Evolutionary conservation across 2,797 vertebrate species (phyloP), one percentile per base, ranked within the genome.

Genomic region (Lacerta agilis): DNA sequence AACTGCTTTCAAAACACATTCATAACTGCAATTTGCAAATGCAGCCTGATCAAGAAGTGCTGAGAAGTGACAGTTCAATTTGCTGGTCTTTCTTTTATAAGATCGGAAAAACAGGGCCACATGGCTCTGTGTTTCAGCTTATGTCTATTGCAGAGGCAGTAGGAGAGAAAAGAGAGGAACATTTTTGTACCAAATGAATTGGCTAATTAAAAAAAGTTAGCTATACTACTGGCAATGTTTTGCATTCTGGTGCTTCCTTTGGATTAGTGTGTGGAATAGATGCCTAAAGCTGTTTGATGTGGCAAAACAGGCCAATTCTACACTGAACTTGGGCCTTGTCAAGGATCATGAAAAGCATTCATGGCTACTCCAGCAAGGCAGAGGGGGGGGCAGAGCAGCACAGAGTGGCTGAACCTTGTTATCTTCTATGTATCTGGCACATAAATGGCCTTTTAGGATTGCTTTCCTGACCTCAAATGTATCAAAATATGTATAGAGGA

Each of bases 391-490:
- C 38, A 20, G n/a, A 64, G 49, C 66, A 79, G 1, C 55, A 75
- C 80, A 9, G 36, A 33, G 13, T 73, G 58, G 5, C 1, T 4
- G 1, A 0, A 3, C 77, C 83, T 18, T 86, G 38, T 17, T 89
- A 75, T 0, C 41, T 72, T 79, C 36, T 20, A 83, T 3, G 1
- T 0, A 0, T 1, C 71, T 83, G 9, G 1, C 82, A 79, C 55
- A 80, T 43, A 90, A 91, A 88, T 0, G 1, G 41, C 9, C 86
- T 33, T 61, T 25, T 72, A 88, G 43, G 0, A 23, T 6, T 0
- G 17, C 2, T 17, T 87, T 5, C 6, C 5, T 82, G 79, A 89
- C 69, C 67, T 66, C 84, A 20, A 86, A 64, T 0, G 0, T 33
- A 85, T 25, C 76, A 64, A 79, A 76, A 29, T 82, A 61, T 23